A percentile compares a stretch with the other conserved stretches of the same genome.
phyloP scores from a whole-genome alignment of 2,113 vertebrate species.

The Merops nubicus region DNA sequence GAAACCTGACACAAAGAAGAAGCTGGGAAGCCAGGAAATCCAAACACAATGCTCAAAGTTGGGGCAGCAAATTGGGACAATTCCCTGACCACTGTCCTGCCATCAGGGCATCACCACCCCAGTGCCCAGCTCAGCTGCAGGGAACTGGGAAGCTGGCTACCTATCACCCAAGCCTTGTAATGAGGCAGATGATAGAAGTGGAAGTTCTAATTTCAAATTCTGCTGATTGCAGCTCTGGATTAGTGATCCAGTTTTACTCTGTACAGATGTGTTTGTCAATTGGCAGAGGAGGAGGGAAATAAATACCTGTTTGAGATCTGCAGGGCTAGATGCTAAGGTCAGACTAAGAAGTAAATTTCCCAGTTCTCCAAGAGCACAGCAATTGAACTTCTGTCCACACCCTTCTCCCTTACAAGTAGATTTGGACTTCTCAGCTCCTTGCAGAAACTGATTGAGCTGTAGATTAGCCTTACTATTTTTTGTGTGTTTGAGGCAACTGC shows the following conservation, averaged over 20 bases:
- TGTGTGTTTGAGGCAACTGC: not conserved
- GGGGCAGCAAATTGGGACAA: not conserved
- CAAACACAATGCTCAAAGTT: not conserved
- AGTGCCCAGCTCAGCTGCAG: not conserved
- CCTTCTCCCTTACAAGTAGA: not conserved
- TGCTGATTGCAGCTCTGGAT: not conserved
- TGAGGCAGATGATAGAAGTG: not conserved
- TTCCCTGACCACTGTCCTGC: accelerated
- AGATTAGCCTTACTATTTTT: not conserved
- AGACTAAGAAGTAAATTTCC: not conserved
- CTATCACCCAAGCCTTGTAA: accelerated
- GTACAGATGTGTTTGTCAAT: not conserved
- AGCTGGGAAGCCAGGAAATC: not conserved
- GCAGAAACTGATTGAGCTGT: not conserved
- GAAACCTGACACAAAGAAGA: not conserved
- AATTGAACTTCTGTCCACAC: not conserved
- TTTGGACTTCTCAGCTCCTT: not conserved
- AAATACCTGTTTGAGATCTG: not conserved
- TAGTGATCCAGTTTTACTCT: not conserved
- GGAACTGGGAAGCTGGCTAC: not conserved
- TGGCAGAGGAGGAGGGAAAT: not conserved
- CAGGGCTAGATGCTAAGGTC: not conserved
- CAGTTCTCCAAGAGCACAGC: not conserved
- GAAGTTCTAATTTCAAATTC: not conserved
- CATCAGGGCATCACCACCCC: not conserved